phyloP scores from a whole-genome alignment of 2,113 vertebrate genomes.

The Seriola quinqueradiata region DNA sequence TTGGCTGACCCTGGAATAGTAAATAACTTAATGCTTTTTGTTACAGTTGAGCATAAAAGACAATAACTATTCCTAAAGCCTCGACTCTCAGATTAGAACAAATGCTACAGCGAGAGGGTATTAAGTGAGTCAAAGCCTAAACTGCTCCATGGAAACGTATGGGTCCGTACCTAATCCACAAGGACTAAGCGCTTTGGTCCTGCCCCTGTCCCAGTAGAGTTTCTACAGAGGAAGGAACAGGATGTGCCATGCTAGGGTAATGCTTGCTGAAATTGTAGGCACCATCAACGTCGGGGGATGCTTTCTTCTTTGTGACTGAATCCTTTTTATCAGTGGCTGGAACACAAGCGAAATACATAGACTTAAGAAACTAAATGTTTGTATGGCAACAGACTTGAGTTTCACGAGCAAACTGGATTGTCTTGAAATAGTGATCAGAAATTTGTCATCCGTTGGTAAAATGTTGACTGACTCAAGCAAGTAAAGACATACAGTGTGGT shows the following conservation, averaged over 20 bases:
- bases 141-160: constrained; percentile 60
- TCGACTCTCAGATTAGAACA: neutral
- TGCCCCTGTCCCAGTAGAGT: constrained; percentile 30
- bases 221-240: constrained; percentile 33
- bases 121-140: constrained; percentile 33
- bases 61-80: neutral
- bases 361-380: neutral
- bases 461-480: neutral
- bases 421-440: neutral
- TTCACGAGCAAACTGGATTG: neutral
- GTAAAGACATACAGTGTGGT: neutral
- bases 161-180: constrained; percentile 39
- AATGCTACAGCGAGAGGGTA: constrained; percentile 28
- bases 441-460: neutral
- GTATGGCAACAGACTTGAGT: neutral
- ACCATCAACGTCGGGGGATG: constrained; percentile 1
- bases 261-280: constrained; percentile 24
- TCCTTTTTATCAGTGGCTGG: constrained; percentile 2
- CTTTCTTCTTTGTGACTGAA: constrained; percentile 28
- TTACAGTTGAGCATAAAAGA: constrained; percentile 17
- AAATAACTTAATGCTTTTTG: neutral
- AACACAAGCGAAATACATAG: neutral
- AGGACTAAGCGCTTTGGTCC: constrained; percentile 46
- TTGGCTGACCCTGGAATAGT: constrained; percentile 1
- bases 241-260: constrained; percentile 44